Evolutionary conservation across 2,113 vertebrate species (phyloP), one percentile per base, ranked within the genome.

Genomic region (Orthonyx spaldingii): DNA sequence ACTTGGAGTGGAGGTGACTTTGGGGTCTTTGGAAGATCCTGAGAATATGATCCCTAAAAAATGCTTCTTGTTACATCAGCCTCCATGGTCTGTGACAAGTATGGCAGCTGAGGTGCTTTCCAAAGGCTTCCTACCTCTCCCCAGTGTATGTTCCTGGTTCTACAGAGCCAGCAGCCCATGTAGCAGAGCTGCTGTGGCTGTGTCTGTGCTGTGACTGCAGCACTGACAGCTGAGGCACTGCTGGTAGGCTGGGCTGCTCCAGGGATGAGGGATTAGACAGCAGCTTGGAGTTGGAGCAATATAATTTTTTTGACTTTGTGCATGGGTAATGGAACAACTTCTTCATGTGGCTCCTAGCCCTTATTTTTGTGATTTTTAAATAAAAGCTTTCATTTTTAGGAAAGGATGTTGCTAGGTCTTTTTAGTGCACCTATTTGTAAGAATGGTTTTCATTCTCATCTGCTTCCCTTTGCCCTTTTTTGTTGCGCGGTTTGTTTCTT

Each of bases 391-490:
- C 39, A 39, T 89, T 89, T 86, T 92, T 26, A 42, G 39, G 27
- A 78, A 82, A 50, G 47, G 27, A 37, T 76, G 39, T 91, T 90
- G 30, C 61, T 64, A 46, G 33, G 86, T 95, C 82, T 91, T 94
- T 50, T 76, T 52, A 70, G 41, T 33, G 22, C 42, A 72, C 7
- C 27, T 87, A 63, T 93, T 84, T 81, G 65, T 57, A 88, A 70
- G 76, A 84, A 71, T 75, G 30, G 33, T 92, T 91, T 90, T 76
- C 60, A 33, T 81, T 94, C 35, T 93, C 76, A 33, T 82, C 60
- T 81, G 47, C 65, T 93, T 84, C 61, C 24, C 39, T 32, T 20
- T 74, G 42, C 52, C 69, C 16, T 64, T 84, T 83, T 71, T 35
- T 57, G 16, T 81, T 70, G 41, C 74, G 55, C 37, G 16, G 42